A percentile compares a stretch with the other conserved stretches of the same genome.
Evolutionary conservation across 2,888 invertebrate genomes (phyloP).

Genomic region (Chrysolina haemoptera): DNA sequence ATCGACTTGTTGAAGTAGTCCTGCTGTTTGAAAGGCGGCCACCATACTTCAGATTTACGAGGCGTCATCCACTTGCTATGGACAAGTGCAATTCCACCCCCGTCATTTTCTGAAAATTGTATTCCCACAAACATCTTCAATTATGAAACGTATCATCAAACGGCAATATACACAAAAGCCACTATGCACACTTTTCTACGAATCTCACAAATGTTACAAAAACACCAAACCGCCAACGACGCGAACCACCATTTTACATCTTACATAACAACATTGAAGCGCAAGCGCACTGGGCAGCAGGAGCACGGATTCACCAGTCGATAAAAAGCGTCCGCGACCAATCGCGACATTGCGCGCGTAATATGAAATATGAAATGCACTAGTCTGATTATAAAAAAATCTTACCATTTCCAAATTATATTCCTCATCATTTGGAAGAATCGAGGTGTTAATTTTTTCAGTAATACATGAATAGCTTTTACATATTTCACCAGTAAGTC

Average conservation of each 20-base stretch:
- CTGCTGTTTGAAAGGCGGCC: too few species aligned
- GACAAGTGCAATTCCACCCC: constrained; percentile 42
- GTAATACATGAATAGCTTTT: background rate
- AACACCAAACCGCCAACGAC: background rate
- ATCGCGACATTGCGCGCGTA: background rate
- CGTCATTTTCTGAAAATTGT: constrained; percentile 36
- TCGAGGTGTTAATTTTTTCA: background rate
- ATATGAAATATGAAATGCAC: background rate
- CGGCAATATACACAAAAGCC: background rate
- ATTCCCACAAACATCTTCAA: background rate
- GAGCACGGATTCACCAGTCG: background rate
- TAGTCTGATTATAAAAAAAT: background rate
- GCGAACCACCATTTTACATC: background rate
- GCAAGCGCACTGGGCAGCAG: background rate
- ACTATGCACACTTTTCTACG: background rate
- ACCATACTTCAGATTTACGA: too few species aligned
- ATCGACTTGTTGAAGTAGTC: too few species aligned
- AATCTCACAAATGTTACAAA: background rate
- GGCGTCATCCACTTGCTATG: too few species aligned
- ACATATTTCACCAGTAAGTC: background rate
- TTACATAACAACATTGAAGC: too few species aligned
- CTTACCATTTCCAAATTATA: background rate
- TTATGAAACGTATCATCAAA: background rate
- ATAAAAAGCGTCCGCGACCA: background rate
- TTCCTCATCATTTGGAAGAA: background rate